A percentile compares a stretch with the other conserved stretches of the same genome.
Conservation (phyloP, 2,797 vertebrate species). For the Cossypha polioptera region DNA sequence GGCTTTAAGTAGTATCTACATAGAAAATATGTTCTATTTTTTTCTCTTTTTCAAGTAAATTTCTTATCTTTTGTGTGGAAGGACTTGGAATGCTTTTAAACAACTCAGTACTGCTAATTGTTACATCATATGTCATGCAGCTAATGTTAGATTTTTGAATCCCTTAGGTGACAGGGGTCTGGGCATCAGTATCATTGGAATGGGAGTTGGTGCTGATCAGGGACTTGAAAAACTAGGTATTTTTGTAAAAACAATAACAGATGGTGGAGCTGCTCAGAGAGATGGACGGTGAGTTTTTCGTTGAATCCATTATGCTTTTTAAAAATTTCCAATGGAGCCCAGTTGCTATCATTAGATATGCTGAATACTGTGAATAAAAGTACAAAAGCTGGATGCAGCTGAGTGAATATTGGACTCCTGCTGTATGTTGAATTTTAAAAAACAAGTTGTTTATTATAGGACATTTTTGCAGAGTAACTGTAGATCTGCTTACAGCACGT, state of each 20-base stretch:
- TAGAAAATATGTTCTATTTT: neutral
- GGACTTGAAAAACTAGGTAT: conserved; percentile 92
- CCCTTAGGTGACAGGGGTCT: conserved; percentile 87
- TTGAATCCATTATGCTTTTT: neutral
- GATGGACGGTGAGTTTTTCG: conserved; percentile 84
- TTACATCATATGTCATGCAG: neutral
- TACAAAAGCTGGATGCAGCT: neutral
- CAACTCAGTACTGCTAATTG: neutral
- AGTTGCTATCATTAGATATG: neutral
- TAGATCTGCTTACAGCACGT: neutral
- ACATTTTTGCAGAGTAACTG: neutral
- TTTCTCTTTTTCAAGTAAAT: neutral
- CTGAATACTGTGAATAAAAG: neutral
- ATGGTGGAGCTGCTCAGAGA: conserved; percentile 87
- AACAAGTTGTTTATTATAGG: neutral
- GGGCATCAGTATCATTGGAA: conserved; percentile 94
- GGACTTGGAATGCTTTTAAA: neutral
- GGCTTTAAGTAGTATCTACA: neutral
- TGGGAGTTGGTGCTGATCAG: conserved; percentile 94
- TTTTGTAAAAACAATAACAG: conserved; percentile 93
- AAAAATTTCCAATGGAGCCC: neutral
- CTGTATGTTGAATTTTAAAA: neutral
- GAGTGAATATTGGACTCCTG: neutral
- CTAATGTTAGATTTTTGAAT: neutral
- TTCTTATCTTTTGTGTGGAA: neutral